Conservation (phyloP, 2,113 vertebrate genomes). For the Pelvicachromis taeniatus region DNA sequence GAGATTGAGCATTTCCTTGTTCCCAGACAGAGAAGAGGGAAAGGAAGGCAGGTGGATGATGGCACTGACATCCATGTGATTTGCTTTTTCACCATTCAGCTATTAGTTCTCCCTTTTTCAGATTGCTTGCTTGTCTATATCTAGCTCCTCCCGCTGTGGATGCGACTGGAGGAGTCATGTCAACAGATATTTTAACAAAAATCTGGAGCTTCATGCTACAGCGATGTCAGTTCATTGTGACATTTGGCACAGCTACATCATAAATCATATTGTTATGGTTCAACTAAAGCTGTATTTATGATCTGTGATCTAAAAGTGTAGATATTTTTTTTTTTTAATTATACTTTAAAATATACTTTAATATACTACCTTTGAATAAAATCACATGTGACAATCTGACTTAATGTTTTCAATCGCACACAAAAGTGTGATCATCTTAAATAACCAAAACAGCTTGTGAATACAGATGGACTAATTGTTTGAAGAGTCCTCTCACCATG, state of each 20-base stretch:
- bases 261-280: fast-evolving
- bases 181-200: background rate
- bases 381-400: background rate
- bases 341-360: too few relatives aligned
- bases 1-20: too few relatives aligned
- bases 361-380: background rate
- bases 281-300: background rate
- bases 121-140: background rate
- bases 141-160: too few relatives aligned
- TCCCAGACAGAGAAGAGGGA: too few relatives aligned
- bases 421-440: background rate
- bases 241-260: background rate
- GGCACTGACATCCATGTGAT: too few relatives aligned
- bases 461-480: background rate
- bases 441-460: background rate
- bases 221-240: background rate
- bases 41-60: too few relatives aligned
- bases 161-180: background rate
- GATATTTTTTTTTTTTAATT: background rate
- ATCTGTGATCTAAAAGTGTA: background rate
- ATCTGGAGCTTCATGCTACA: background rate
- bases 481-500: background rate
- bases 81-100: too few relatives aligned
- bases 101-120: background rate
- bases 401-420: background rate